Evolutionary conservation across 2,113 vertebrate genomes (phyloP), one percentile per base, ranked within the genome.

Genomic region (Verasper variegatus): DNA sequence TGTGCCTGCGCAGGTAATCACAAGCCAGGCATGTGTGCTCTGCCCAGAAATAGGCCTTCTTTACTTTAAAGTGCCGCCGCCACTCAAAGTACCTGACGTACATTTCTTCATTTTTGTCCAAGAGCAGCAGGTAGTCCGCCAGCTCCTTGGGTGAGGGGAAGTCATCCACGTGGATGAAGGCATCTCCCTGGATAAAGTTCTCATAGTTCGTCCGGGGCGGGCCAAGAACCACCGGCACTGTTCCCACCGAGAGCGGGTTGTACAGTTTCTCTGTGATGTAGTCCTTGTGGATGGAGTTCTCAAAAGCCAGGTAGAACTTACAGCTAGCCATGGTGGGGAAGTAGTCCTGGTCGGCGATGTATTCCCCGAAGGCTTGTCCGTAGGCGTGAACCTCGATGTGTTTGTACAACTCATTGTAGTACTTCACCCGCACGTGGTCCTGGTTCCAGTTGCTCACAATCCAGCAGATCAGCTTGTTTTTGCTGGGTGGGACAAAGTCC

Each of bases 381-480:
- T 97, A 98, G 1, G 96, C 97, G 15, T 97, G 95, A 74, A 99
- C 96, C 94, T 99, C 96, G 64, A 98, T 96, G 84, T 97, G 96
- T 90, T 98, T 99, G 93, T 96, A 96, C 13, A 99, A 92, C 86
- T 98, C 96, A 7, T 98, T 97, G 89, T 99, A 99, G 91, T 99
- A 99, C 86, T 99, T 99, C 68, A 97, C 97, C 76, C 96, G 93
- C 18, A 96, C 90, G 0, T 99, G 96, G 20, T 99, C 91, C n/a
- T 96, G 96, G 79, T 99, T 99, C 98, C 98, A 99, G 93, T 99
- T 97, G 92, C 97, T 99, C 24, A 99, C 97, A 35, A 99, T 97
- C 98, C 98, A 99, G 88, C 97, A 99, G 13, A 98, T 96, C 71
- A 99, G 75, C 80, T 96, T 97, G 91, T 95, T 96, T 92, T 99